phyloP scores from a whole-genome alignment of 2,888 invertebrate genomes.

The Bhutanitis thaidina region DNA sequence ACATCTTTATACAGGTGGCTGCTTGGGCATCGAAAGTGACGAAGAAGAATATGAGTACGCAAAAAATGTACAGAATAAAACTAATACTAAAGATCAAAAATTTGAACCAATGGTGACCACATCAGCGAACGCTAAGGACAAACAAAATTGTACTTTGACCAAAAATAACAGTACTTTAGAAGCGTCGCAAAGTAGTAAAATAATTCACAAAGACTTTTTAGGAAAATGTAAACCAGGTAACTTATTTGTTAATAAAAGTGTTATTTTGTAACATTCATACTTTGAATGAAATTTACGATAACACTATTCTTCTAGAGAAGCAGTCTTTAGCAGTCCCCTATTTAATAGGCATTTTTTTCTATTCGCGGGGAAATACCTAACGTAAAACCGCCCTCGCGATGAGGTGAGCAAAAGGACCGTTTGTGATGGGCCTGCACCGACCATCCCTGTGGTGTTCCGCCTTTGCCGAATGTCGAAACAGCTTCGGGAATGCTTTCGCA shows the following conservation, averaged over 20 bases:
- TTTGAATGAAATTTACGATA: too few relatives aligned
- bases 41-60: slow-evolving; percentile 45
- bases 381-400: too few relatives aligned
- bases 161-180: slow-evolving; percentile 30
- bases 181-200: slow-evolving; percentile 21
- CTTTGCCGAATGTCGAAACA: too few relatives aligned
- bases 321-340: too few relatives aligned
- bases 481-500: too few relatives aligned
- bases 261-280: too few relatives aligned
- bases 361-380: too few relatives aligned
- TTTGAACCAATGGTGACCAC: slow-evolving; percentile 23
- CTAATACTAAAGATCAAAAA: slow-evolving; percentile 29
- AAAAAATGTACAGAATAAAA: slow-evolving; percentile 24
- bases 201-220: slow-evolving; percentile 41
- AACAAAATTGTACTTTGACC: slow-evolving; percentile 30
- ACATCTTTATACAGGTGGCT: slow-evolving; percentile 38
- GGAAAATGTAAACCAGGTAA: slow-evolving; percentile 68
- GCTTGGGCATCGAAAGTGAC: slow-evolving; percentile 43
- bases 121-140: slow-evolving; percentile 6
- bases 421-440: too few relatives aligned
- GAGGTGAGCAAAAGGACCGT: too few relatives aligned
- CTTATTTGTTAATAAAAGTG: neutral
- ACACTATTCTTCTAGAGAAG: too few relatives aligned
- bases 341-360: too few relatives aligned
- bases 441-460: too few relatives aligned